A percentile compares a stretch with the other conserved stretches of the same genome.
phyloP scores from a whole-genome alignment of 2,888 invertebrate species.

The Athetis lepigone region DNA sequence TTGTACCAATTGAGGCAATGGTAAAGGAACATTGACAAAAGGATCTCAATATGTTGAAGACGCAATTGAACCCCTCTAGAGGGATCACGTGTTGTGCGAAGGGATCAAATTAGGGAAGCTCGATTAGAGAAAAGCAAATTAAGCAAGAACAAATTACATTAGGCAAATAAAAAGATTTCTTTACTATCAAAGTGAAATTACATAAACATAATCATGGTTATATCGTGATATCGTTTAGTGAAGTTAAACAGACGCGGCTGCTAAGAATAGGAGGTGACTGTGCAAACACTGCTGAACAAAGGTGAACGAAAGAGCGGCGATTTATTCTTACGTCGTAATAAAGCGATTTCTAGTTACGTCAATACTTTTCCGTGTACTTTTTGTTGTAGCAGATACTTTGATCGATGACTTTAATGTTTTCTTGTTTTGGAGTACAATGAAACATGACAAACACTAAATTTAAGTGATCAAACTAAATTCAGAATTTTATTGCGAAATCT shows the following conservation, averaged over 20 bases:
- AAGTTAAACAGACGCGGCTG: conserved; percentile 57
- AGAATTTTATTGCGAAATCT: background rate
- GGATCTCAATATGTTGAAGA: conserved; percentile 8
- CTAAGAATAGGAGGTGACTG: conserved; percentile 67
- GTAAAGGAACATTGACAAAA: conserved; percentile 15
- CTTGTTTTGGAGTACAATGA: conserved; percentile 16
- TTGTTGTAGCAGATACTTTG: conserved; percentile 23
- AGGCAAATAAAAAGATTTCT: conserved; percentile 14
- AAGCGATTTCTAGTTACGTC: conserved; percentile 68
- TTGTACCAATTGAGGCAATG: conserved; percentile 39
- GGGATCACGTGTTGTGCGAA: conserved; percentile 21
- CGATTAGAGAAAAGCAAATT: conserved; percentile 27
- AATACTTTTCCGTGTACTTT: conserved; percentile 47
- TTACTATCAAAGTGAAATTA: conserved; percentile 41
- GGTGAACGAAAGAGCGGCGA: conserved; percentile 65
- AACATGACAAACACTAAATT: background rate
- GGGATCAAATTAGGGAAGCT: conserved; percentile 27
- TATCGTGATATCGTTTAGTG: conserved; percentile 61
- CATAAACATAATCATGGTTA: conserved; percentile 52
- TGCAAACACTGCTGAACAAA: conserved; percentile 66
- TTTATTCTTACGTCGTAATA: conserved; percentile 62
- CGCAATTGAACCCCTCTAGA: conserved; percentile 7
- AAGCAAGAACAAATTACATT: conserved; percentile 12
- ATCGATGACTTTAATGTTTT: conserved; percentile 11
- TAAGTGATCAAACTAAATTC: background rate